phyloP scores from a whole-genome alignment of 2,888 invertebrate species.

The Ectemnius lituratus region DNA sequence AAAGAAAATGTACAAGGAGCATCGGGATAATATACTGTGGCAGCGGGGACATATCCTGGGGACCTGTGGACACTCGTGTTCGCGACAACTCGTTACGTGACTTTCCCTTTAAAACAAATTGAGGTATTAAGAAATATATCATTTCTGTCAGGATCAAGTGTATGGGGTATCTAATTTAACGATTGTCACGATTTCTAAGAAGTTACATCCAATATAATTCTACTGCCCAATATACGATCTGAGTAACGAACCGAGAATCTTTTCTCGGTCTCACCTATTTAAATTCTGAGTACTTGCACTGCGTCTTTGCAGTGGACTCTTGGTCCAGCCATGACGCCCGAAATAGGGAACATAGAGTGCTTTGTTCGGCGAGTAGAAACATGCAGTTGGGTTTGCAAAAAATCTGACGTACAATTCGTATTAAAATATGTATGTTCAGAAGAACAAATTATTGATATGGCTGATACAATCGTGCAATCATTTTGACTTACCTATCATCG shows the following conservation, averaged over 20 bases:
- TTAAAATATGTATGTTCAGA: constrained; percentile 39
- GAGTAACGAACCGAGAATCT: constrained; percentile 56
- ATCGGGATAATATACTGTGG: no score
- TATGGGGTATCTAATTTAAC: background rate
- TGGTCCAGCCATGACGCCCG: constrained; percentile 67
- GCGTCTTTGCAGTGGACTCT: constrained; percentile 66
- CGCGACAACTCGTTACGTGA: no score
- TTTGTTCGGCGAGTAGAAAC: constrained; percentile 72
- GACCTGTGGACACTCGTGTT: no score
- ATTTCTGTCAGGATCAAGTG: no score
- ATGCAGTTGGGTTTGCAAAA: constrained; percentile 70
- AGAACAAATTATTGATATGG: background rate
- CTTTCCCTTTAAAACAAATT: no score
- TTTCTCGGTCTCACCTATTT: constrained; percentile 71
- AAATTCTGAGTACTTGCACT: constrained; percentile 65
- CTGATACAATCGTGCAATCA: background rate
- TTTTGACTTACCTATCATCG: constrained; percentile 82
- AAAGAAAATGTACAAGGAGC: no score
- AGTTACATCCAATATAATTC: constrained; percentile 26
- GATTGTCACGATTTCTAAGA: constrained; percentile 13
- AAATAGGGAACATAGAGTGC: constrained; percentile 72
- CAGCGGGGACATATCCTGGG: no score
- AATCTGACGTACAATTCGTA: constrained; percentile 69
- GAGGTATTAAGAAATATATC: no score
- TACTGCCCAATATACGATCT: constrained; percentile 23